phyloP scores from a whole-genome alignment of 2,797 vertebrate genomes.

The Tokudaia tokunoshimensis region DNA sequence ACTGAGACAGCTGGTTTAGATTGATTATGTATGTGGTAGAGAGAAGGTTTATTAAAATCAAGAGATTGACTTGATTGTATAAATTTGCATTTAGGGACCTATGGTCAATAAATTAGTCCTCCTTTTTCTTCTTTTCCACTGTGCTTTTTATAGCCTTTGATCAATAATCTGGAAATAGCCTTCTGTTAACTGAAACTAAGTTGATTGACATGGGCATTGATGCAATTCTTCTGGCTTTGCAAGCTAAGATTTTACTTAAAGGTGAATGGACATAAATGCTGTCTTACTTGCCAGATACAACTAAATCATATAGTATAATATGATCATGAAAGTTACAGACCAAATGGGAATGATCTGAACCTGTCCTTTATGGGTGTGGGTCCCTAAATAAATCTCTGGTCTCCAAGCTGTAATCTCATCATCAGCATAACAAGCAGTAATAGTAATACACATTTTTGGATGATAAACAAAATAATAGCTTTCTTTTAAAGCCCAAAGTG shows the following conservation, averaged over 20 bases:
- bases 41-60: conserved; percentile 79
- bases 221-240: conserved; percentile 22
- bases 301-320: not conserved
- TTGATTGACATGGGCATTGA: not conserved
- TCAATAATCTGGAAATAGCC: conserved; percentile 22
- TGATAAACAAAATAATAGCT: not conserved
- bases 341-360: not conserved
- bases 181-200: not conserved
- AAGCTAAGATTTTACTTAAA: conserved; percentile 35
- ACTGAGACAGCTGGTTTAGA: conserved; percentile 77
- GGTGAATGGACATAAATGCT: not conserved
- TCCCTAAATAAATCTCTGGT: not conserved
- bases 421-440: not conserved
- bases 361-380: not conserved
- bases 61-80: conserved; percentile 80
- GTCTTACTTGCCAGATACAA: conserved; percentile 23
- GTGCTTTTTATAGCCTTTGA: conserved; percentile 44
- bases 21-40: conserved; percentile 67
- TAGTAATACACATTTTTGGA: not conserved
- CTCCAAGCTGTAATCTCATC: not conserved
- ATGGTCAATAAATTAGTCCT: conserved; percentile 79
- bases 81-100: conserved; percentile 81
- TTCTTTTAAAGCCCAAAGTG: not conserved
- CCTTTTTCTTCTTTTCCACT: conserved; percentile 61
- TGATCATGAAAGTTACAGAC: conserved; percentile 22